A percentile compares a stretch with the other conserved stretches of the same genome.
phyloP scores from a whole-genome alignment of 2,113 vertebrate species.

The Picathartes gymnocephalus region DNA sequence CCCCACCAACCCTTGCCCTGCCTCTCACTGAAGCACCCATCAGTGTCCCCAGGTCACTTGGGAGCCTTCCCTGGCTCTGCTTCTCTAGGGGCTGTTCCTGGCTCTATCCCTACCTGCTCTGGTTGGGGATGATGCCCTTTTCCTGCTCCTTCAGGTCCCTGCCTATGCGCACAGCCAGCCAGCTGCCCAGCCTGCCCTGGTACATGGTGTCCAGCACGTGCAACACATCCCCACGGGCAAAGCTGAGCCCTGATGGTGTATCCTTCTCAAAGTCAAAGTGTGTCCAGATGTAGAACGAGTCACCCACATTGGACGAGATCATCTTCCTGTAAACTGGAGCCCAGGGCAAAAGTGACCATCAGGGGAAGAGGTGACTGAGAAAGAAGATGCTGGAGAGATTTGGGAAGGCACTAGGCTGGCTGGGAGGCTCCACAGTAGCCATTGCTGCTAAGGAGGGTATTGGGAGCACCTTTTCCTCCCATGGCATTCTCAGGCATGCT shows the following conservation, averaged over 20 bases:
- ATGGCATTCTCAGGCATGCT: background rate
- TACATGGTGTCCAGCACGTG: conserved; percentile 92
- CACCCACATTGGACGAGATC: conserved; percentile 82
- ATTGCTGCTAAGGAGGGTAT: background rate
- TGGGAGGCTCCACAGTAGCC: background rate
- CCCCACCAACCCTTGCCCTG: background rate
- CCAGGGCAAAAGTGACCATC: background rate
- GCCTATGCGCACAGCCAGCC: conserved; percentile 88
- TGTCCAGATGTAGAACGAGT: conserved; percentile 93
- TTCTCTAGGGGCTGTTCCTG: background rate
- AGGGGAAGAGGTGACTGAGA: background rate
- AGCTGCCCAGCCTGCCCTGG: conserved; percentile 80
- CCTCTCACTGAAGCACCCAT: background rate
- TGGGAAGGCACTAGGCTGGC: background rate
- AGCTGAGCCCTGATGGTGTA: conserved; percentile 74
- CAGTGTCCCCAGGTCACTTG: background rate
- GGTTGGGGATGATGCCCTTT: conserved; percentile 90
- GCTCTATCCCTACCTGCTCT: conserved; percentile 71
- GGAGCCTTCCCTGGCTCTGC: background rate
- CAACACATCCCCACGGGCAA: conserved; percentile 90
- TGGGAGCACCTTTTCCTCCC: background rate
- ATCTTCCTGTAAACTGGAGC: conserved; percentile 90
- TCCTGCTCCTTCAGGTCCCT: conserved; percentile 88
- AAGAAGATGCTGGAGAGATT: background rate
- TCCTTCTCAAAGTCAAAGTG: conserved; percentile 92